Evolutionary conservation across 2,888 invertebrate genomes (phyloP).

Genomic region (Phaedon cochleariae): DNA sequence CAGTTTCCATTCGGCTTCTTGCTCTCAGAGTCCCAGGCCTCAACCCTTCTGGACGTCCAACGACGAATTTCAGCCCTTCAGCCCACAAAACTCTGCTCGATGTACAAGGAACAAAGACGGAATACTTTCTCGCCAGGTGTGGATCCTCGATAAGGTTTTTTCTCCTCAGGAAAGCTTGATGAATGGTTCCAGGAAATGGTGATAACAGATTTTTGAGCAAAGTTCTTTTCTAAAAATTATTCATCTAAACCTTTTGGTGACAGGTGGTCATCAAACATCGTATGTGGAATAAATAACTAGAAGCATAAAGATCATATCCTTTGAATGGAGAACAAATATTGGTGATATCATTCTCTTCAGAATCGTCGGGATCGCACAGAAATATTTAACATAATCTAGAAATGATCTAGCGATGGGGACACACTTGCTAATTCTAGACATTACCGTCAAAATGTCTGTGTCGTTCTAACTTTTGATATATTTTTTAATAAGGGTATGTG

Average conservation of each 20-base stretch:
- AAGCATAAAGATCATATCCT: background rate
- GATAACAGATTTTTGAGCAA: conserved; percentile 1
- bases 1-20: background rate
- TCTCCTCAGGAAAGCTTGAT: background rate
- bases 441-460: too few relatives aligned
- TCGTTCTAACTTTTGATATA: too few relatives aligned
- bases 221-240: conserved; percentile 2
- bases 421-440: too few relatives aligned
- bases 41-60: background rate
- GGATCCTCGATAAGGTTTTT: background rate
- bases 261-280: background rate
- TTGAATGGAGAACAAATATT: background rate
- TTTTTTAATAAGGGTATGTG: too few relatives aligned
- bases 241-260: background rate
- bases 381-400: too few relatives aligned
- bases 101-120: background rate
- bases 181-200: background rate
- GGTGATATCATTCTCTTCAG: background rate
- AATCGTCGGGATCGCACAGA: background rate
- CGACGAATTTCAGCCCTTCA: too few relatives aligned
- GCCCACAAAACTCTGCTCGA: too few relatives aligned
- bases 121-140: background rate
- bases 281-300: background rate
- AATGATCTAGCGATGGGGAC: too few relatives aligned
- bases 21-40: background rate